Conservation (phyloP, 2,888 invertebrate genomes). For the Poecilobothrus nobilitatus region DNA sequence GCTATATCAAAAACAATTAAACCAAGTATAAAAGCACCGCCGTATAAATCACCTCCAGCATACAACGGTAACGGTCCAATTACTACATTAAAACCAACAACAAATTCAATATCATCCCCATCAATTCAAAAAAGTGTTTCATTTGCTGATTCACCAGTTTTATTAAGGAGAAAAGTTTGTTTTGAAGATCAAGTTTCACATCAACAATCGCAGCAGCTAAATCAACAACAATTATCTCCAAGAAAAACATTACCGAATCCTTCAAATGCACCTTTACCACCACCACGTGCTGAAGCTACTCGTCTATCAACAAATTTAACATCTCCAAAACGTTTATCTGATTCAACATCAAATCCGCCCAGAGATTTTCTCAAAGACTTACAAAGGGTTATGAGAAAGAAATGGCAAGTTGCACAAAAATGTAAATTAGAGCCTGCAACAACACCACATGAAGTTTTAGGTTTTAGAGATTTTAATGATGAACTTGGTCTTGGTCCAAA, state of each 20-base stretch:
- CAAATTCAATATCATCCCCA: slow-evolving; percentile 16
- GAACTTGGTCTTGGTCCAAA: slow-evolving; percentile 41
- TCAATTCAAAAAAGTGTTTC: slow-evolving; percentile 38
- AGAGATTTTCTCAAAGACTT: slow-evolving; percentile 79
- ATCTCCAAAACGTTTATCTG: slow-evolving; percentile 67
- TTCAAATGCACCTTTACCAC: slow-evolving; percentile 53
- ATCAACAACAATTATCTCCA: slow-evolving; percentile 28
- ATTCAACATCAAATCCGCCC: slow-evolving; percentile 64
- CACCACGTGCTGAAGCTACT: slow-evolving; percentile 67
- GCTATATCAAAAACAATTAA: slow-evolving; percentile 27
- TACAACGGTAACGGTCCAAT: slow-evolving; percentile 32
- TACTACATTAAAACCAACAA: slow-evolving; percentile 18
- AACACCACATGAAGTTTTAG: slow-evolving; percentile 83
- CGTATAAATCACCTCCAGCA: slow-evolving; percentile 43
- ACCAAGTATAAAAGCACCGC: slow-evolving; percentile 35
- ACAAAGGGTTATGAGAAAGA: slow-evolving; percentile 86
- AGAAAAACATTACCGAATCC: slow-evolving; percentile 26
- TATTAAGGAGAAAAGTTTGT: slow-evolving; percentile 43
- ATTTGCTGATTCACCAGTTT: slow-evolving; percentile 43
- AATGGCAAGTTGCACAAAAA: slow-evolving; percentile 89
- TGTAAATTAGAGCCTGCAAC: slow-evolving; percentile 81
- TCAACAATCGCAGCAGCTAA: slow-evolving; percentile 24
- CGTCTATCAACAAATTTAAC: slow-evolving; percentile 62
- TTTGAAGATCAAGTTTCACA: slow-evolving; percentile 35
- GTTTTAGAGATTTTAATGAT: slow-evolving; percentile 72